Evolutionary conservation across 2,888 invertebrate genomes (phyloP).

Genomic region (Pasiphila rectangulata): DNA sequence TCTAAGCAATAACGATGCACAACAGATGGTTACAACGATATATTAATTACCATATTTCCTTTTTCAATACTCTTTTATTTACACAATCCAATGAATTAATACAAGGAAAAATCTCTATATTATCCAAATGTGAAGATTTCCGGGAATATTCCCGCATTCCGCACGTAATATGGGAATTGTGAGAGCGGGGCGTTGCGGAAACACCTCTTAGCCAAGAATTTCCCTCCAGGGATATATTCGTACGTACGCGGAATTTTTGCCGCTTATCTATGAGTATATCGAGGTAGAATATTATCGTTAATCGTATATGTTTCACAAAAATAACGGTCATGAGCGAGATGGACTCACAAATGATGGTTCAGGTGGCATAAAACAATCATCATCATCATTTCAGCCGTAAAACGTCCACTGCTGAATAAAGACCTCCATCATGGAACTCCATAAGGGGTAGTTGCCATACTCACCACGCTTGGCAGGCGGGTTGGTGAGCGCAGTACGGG

Average conservation of each 20-base stretch:
- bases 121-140: slow-evolving; percentile 52
- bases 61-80: not conserved
- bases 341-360: too few relatives aligned
- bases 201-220: slow-evolving; percentile 49
- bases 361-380: too few relatives aligned
- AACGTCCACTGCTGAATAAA: too few relatives aligned
- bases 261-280: slow-evolving; percentile 21
- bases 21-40: too few relatives aligned
- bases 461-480: too few relatives aligned
- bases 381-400: too few relatives aligned
- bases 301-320: slow-evolving; percentile 28
- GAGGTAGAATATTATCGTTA: slow-evolving; percentile 24
- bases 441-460: too few relatives aligned
- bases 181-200: slow-evolving; percentile 42
- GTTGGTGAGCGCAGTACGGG: too few relatives aligned
- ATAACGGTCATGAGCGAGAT: too few relatives aligned
- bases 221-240: slow-evolving; percentile 39
- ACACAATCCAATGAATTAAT: slow-evolving; percentile 6
- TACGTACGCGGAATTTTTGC: slow-evolving; percentile 27
- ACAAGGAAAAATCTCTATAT: slow-evolving; percentile 37
- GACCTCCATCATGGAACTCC: too few relatives aligned
- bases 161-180: slow-evolving; percentile 27
- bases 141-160: slow-evolving; percentile 55
- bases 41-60: not conserved
- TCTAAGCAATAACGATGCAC: too few relatives aligned